These are phyloP conservation scores for Limnodromus scolopaceus DNA, from an alignment of 2,797 vertebrate species.

Conservation along the genomic window DNA sequence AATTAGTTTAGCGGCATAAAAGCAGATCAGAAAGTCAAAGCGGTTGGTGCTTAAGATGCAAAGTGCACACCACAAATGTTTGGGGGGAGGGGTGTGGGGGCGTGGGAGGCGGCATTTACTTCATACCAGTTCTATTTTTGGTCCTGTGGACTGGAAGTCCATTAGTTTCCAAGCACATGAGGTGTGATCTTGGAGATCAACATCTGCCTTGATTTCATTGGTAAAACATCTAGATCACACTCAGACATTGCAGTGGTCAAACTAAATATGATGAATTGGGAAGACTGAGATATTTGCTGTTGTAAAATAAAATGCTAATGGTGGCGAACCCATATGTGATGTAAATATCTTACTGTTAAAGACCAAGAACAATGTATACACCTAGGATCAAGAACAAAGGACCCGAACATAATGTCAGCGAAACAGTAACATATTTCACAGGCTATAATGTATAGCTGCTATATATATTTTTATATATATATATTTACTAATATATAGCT, in stretches of 20 bases:
- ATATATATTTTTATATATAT: no score
- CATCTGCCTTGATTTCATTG: background rate
- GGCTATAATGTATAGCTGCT: background rate
- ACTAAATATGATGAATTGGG: background rate
- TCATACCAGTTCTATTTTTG: background rate
- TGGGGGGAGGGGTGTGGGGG: rapidly evolving
- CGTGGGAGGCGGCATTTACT: background rate
- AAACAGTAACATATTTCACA: background rate
- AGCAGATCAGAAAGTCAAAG: background rate
- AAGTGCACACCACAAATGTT: background rate
- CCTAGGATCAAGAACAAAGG: background rate
- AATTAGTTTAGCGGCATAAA: background rate
- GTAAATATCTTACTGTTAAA: background rate
- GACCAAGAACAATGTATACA: background rate
- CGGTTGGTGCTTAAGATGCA: background rate
- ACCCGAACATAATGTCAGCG: background rate
- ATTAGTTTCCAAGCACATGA: background rate
- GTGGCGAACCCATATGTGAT: rapidly evolving
- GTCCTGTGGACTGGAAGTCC: background rate
- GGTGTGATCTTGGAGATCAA: background rate
- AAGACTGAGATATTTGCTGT: background rate
- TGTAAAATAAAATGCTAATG: background rate
- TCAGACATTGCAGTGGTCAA: background rate
- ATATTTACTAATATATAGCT: no score
- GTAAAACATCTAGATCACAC: background rate